Conservation (phyloP, 2,888 invertebrate species). For the Cephus nigrinus region DNA sequence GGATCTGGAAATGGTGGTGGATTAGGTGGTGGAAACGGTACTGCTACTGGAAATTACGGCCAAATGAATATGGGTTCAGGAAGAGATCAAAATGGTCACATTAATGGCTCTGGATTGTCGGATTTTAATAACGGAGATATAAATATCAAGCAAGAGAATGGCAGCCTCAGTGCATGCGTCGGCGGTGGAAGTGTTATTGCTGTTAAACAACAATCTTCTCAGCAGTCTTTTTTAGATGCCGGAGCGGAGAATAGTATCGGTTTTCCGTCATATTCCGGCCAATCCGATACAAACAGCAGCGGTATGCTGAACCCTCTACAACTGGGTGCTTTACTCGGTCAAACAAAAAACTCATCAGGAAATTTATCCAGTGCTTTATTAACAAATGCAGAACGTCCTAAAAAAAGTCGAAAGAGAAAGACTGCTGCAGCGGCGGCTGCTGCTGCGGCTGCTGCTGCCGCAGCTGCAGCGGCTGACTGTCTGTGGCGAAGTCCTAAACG, state of each 20-base stretch:
- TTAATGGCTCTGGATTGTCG: constrained; percentile 53
- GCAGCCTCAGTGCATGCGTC: constrained; percentile 42
- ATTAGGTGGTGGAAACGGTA: constrained; percentile 62
- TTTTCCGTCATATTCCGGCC: constrained; percentile 66
- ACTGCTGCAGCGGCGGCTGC: constrained; percentile 41
- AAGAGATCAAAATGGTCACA: constrained; percentile 54
- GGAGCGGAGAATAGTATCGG: constrained; percentile 68
- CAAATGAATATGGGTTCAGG: constrained; percentile 39
- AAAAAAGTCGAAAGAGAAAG: constrained; percentile 73
- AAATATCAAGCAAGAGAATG: constrained; percentile 64
- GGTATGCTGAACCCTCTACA: constrained; percentile 62
- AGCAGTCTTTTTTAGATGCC: constrained; percentile 67
- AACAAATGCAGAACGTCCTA: constrained; percentile 62
- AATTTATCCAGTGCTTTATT: constrained; percentile 41
- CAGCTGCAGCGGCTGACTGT: constrained; percentile 65
- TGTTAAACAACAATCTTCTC: constrained; percentile 52
- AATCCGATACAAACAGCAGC: constrained; percentile 60
- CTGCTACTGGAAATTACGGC: constrained; percentile 46
- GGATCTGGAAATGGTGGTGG: constrained; percentile 52
- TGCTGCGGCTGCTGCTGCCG: neutral
- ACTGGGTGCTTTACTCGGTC: constrained; percentile 56
- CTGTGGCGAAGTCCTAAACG: constrained; percentile 75
- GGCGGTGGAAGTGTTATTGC: constrained; percentile 28
- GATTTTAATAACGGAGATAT: constrained; percentile 61
- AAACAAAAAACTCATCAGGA: constrained; percentile 48